phyloP scores from a whole-genome alignment of 2,113 vertebrate genomes.

The Albula glossodonta region DNA sequence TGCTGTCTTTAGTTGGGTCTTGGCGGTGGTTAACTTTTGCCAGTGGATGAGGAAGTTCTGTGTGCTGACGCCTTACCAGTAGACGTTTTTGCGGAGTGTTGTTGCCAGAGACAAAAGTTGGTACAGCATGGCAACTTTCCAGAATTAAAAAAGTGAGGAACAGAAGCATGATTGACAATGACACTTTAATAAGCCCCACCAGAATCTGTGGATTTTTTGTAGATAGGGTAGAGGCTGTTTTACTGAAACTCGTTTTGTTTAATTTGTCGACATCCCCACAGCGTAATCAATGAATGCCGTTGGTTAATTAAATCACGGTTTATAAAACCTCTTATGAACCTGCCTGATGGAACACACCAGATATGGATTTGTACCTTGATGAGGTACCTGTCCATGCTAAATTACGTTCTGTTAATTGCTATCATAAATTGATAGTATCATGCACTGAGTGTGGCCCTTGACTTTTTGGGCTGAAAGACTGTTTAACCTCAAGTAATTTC shows the following conservation, averaged over 20 bases:
- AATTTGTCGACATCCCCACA: too few relatives aligned
- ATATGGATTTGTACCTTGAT: slow-evolving; percentile 13
- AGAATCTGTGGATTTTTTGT: too few relatives aligned
- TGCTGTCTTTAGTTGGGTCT: neutral
- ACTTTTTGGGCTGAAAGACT: too few relatives aligned
- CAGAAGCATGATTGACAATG: neutral
- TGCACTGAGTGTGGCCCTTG: too few relatives aligned
- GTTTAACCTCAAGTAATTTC: too few relatives aligned
- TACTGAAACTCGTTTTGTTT: too few relatives aligned
- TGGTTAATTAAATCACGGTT: neutral
- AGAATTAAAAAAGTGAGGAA: neutral
- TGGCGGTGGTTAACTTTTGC: neutral
- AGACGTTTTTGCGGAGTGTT: neutral
- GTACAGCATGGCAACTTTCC: neutral
- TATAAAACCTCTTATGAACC: neutral
- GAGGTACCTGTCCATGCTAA: neutral
- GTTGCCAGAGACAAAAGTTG: neutral
- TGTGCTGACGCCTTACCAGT: neutral
- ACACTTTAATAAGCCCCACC: neutral
- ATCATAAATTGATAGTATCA: too few relatives aligned
- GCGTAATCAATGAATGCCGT: neutral
- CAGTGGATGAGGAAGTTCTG: neutral
- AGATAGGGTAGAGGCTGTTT: too few relatives aligned
- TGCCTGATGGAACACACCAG: neutral
- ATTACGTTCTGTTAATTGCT: too few relatives aligned